Evolutionary conservation across 2,113 vertebrate species (phyloP), one percentile per base, ranked within the genome.

Genomic region (Oryzias celebensis): DNA sequence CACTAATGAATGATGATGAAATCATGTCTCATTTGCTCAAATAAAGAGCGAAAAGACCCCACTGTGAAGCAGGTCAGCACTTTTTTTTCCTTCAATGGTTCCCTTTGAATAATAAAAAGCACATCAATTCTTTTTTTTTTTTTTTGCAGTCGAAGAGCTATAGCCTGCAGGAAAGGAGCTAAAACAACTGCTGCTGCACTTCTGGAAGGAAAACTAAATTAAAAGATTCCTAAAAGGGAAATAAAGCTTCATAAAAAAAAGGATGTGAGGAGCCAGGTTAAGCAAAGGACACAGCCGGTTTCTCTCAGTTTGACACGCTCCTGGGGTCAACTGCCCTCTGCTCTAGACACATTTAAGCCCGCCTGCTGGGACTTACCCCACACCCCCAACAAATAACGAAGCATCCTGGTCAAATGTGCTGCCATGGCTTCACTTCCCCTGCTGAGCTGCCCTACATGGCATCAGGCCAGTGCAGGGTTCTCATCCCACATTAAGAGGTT

Each of bases 1-100:
- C 48, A 42, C 67, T 78, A 81, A 79, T 78, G 80, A 71, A 83
- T 75, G 53, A 66, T 66, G 80, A 86, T 85, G 71, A 84, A 84
- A 88, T 77, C 14, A 6, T 36, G 24, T 73, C 71, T 80, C 74
- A 74, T 81, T 81, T 58, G 57, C 46, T 12, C 2, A 65, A 58
- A 58, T 24, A 58, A 62, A 65, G 60, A 61, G 15, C 43, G 42
- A 59, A 67, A 65, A 22, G 42, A 45, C 59, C 69, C 14, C 17
- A 8, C 59, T 44, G 51, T 46, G 52, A 14, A 50, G 66, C 75
- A 58, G 50, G 54, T 67, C 52, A 49, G 45, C 22, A 20, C 20
- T 20, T 20, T 20, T 20, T 46, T 64, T 75, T 48, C 52, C 65
- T 71, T 74, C 59, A 78, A 70, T 73, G 62, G 58, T 20, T 20